Percentiles rank a stretch among this genome's conserved stretches.
phyloP scores from a whole-genome alignment of 2,113 vertebrate genomes.

The Chascanopsetta lugubris region DNA sequence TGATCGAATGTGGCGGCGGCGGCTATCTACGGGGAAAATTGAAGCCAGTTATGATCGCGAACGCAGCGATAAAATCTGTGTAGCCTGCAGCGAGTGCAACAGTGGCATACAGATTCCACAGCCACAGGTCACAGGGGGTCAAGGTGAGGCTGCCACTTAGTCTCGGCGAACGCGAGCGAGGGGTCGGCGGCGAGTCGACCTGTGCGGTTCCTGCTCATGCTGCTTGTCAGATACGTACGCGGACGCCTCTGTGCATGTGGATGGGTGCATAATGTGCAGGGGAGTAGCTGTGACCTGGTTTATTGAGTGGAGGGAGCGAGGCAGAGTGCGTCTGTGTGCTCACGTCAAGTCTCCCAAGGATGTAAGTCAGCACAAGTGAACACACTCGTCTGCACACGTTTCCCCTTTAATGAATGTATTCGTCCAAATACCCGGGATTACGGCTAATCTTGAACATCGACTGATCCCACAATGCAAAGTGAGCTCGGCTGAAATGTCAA shows the following conservation, averaged over 20 bases:
- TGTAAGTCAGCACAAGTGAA: conserved; percentile 49
- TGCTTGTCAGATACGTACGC: conserved; percentile 42
- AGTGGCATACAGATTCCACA: conserved; percentile 44
- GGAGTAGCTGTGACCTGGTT: conserved; percentile 35
- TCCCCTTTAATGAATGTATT: conserved; percentile 65
- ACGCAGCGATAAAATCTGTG: conserved; percentile 12
- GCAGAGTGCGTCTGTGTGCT: not conserved
- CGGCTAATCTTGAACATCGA: conserved; percentile 68
- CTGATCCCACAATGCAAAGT: conserved; percentile 56
- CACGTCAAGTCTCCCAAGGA: conserved; percentile 4
- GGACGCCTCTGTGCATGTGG: conserved; percentile 24
- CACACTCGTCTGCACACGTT: conserved; percentile 34
- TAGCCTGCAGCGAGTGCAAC: conserved; percentile 22
- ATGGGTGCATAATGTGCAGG: conserved; percentile 48
- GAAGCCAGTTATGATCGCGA: conserved; percentile 11
- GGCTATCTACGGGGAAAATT: conserved; percentile 21
- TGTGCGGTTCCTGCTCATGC: conserved; percentile 53
- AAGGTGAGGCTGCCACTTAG: conserved; percentile 64
- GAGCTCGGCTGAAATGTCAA: conserved; percentile 54
- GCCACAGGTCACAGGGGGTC: conserved; percentile 48
- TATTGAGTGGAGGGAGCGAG: conserved; percentile 29
- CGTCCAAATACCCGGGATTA: conserved; percentile 66
- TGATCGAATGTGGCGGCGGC: conserved; percentile 37
- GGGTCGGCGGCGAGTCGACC: conserved; percentile 41
- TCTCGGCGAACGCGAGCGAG: conserved; percentile 68